Evolutionary conservation across 2,888 invertebrate species (phyloP).

Genomic region (Mythimna ferrago): DNA sequence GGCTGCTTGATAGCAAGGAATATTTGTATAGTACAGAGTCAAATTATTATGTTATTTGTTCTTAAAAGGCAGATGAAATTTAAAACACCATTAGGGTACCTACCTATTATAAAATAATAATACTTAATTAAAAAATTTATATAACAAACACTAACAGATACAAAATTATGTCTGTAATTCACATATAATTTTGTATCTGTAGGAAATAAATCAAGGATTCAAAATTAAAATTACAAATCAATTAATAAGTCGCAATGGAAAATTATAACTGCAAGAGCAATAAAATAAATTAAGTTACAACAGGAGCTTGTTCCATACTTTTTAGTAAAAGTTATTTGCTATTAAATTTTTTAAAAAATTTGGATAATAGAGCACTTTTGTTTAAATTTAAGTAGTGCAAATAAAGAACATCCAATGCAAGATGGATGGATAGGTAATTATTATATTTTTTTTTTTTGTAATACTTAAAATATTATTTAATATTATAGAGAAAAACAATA

Average conservation of each 20-base stretch:
- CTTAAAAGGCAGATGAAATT: not conserved
- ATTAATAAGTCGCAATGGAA: not conserved
- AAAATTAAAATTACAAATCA: too few species aligned
- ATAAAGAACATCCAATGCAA: not conserved
- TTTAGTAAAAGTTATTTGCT: not conserved
- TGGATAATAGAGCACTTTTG: not conserved
- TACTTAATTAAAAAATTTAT: too few species aligned
- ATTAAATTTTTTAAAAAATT: not conserved
- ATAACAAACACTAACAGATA: too few species aligned
- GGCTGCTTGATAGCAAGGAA: not conserved
- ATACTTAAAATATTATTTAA: too few species aligned
- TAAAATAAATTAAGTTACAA: slow-evolving; percentile 12
- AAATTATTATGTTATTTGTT: not conserved
- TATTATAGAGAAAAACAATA: not conserved
- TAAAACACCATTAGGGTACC: not conserved
- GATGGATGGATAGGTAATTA: not conserved
- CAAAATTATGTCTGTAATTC: too few species aligned
- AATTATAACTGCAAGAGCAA: slow-evolving; percentile 11
- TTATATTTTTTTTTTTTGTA: not conserved
- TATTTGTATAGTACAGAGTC: not conserved
- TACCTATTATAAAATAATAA: too few species aligned
- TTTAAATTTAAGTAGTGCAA: not conserved
- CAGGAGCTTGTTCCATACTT: not conserved
- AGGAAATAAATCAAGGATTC: too few species aligned
- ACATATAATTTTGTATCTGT: too few species aligned